phyloP scores from a whole-genome alignment of 2,113 vertebrate species.

The Terrapene triunguis region DNA sequence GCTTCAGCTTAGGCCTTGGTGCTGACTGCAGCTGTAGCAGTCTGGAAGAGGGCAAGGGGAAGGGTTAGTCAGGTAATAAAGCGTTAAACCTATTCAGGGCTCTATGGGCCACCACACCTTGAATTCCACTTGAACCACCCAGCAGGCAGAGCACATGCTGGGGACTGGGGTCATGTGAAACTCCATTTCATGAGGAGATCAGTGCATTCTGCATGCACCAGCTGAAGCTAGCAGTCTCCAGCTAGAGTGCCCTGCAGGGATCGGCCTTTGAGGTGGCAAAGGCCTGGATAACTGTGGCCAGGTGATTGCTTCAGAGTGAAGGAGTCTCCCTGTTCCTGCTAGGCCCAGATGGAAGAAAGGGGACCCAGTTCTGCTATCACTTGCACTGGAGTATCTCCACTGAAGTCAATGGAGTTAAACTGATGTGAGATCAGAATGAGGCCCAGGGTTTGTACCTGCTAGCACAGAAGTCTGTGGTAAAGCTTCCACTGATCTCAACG shows the following conservation, averaged over 20 bases:
- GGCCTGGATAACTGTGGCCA: not conserved
- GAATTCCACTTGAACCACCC: not conserved
- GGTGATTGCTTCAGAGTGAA: not conserved
- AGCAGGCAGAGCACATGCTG: not conserved
- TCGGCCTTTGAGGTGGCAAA: not conserved
- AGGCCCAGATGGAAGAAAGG: not conserved
- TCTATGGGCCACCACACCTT: not conserved
- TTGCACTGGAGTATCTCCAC: not conserved
- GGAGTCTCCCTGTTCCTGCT: accelerated
- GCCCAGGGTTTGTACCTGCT: not conserved
- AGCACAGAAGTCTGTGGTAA: not conserved
- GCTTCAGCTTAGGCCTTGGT: not conserved
- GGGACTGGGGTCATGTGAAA: not conserved
- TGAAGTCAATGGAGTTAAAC: not conserved
- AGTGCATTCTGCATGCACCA: not conserved
- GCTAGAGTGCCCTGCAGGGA: not conserved
- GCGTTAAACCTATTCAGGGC: not conserved
- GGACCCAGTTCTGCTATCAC: not conserved
- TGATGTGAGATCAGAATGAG: not conserved
- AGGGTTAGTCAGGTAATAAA: not conserved
- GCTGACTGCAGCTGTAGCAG: not conserved
- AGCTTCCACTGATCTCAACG: not conserved
- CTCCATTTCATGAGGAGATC: not conserved
- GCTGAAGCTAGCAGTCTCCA: accelerated
- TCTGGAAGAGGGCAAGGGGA: not conserved